A percentile compares a stretch with the other conserved stretches of the same genome.
phyloP scores from a whole-genome alignment of 2,888 invertebrate species.

The Teleiodes luculella region DNA sequence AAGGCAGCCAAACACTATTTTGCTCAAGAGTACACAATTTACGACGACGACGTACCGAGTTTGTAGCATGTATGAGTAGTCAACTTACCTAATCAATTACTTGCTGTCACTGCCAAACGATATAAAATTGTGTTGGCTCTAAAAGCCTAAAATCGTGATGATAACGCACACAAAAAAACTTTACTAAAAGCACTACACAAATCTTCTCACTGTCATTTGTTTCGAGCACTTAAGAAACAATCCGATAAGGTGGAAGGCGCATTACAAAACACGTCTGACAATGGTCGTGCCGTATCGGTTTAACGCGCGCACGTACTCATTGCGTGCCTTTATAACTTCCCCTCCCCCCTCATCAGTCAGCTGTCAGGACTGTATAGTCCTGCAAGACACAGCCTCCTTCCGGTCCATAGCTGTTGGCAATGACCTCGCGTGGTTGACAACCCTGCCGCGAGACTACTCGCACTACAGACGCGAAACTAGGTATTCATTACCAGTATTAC shows the following conservation, averaged over 20 bases:
- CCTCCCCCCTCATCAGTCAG: conserved; percentile 30
- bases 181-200: conserved; percentile 3
- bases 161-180: not conserved
- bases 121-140: not conserved
- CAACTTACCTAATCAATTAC: not conserved
- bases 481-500: not conserved
- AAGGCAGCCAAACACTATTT: not conserved
- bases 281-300: conserved; percentile 19
- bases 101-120: not conserved
- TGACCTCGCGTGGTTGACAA: conserved; percentile 37
- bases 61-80: not conserved
- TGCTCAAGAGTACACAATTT: not conserved
- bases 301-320: conserved; percentile 21
- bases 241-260: conserved; percentile 5
- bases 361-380: conserved; percentile 23
- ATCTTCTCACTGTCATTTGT: conserved; percentile 6
- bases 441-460: conserved; percentile 27
- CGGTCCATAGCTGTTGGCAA: conserved; percentile 36
- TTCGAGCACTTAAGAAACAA: conserved; percentile 2
- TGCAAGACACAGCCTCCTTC: conserved; percentile 33
- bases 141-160: not conserved
- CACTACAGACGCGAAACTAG: conserved; percentile 8
- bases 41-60: not conserved
- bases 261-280: conserved; percentile 9
- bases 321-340: conserved; percentile 27